These are phyloP conservation scores for Zootoca vivipara DNA, from an alignment of 2,113 vertebrate genomes.

Conservation along the genomic window DNA sequence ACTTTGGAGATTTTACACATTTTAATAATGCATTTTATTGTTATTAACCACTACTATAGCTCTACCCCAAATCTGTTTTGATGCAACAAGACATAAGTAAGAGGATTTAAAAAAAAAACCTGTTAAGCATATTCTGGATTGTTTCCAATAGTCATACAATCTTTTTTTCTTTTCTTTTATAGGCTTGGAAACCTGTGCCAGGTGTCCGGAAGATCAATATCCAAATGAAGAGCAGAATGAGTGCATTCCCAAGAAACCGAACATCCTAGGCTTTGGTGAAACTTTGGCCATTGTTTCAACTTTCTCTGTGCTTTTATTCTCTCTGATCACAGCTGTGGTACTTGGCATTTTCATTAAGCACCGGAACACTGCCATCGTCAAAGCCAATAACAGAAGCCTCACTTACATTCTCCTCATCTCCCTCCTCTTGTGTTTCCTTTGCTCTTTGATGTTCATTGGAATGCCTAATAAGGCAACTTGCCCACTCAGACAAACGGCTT, in stretches of 20 bases:
- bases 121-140: not conserved
- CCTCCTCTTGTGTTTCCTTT: not conserved
- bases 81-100: no score
- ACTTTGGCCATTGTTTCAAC: not conserved
- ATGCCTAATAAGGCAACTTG: not conserved
- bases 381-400: slow-evolving; percentile 1
- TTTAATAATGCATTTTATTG: no score
- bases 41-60: no score
- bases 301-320: not conserved
- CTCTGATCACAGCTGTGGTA: not conserved
- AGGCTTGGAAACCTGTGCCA: not conserved
- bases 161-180: no score
- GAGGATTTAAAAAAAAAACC: no score
- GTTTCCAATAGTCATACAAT: not conserved
- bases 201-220: not conserved
- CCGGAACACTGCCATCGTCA: not conserved
- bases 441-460: slow-evolving; percentile 1
- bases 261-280: not conserved
- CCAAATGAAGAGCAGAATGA: not conserved
- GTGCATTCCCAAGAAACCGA: not conserved
- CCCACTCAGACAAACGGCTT: not conserved
- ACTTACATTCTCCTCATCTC: slow-evolving; percentile 1
- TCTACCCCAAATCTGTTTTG: no score
- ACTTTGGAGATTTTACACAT: no score
- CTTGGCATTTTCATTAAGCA: not conserved